Percentiles rank a stretch among this genome's conserved stretches.
These are phyloP conservation scores for Caenorhabditis auriculariae DNA, from an alignment of 2,888 invertebrate species.

Conservation along the genomic window DNA sequence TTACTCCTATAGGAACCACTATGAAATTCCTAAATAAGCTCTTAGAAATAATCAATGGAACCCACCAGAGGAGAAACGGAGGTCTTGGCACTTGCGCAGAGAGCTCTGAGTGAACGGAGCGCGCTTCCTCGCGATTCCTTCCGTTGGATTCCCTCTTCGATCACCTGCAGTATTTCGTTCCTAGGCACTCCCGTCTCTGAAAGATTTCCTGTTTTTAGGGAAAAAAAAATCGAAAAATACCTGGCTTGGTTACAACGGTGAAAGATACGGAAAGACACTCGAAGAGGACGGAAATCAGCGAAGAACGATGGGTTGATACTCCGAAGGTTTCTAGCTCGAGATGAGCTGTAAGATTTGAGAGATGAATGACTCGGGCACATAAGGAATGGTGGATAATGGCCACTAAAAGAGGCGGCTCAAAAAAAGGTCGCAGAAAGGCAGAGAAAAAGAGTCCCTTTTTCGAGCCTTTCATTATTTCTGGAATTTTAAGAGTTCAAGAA, in stretches of 20 bases:
- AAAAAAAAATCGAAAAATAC: too few relatives aligned
- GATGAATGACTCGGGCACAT: too few relatives aligned
- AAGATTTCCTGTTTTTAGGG: too few relatives aligned
- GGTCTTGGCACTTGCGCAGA: conserved; percentile 15
- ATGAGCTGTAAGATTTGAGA: conserved; percentile 9
- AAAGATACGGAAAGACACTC: conserved; percentile 10
- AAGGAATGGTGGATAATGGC: too few relatives aligned
- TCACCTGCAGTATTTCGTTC: conserved; percentile 8
- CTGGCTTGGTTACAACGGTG: background rate
- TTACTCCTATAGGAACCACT: too few relatives aligned
- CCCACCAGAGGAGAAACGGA: conserved; percentile 20
- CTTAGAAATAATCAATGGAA: background rate
- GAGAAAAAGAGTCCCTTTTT: too few relatives aligned
- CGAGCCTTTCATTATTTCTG: too few relatives aligned
- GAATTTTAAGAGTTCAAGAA: too few relatives aligned
- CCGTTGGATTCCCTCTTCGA: conserved; percentile 14
- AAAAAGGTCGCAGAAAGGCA: too few relatives aligned
- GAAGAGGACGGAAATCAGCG: conserved; percentile 13
- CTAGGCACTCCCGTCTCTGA: too few relatives aligned
- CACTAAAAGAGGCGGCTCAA: too few relatives aligned
- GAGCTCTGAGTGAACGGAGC: conserved; percentile 7
- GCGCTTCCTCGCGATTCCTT: conserved; percentile 1
- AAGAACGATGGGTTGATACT: conserved; percentile 2
- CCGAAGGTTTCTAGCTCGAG: conserved; percentile 16
- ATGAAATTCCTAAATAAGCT: too few relatives aligned